Evolutionary conservation across 1,140 invertebrate genomes (phyloP), one percentile per base, ranked within the genome.

Genomic region (Muscidifurax raptorellus): DNA sequence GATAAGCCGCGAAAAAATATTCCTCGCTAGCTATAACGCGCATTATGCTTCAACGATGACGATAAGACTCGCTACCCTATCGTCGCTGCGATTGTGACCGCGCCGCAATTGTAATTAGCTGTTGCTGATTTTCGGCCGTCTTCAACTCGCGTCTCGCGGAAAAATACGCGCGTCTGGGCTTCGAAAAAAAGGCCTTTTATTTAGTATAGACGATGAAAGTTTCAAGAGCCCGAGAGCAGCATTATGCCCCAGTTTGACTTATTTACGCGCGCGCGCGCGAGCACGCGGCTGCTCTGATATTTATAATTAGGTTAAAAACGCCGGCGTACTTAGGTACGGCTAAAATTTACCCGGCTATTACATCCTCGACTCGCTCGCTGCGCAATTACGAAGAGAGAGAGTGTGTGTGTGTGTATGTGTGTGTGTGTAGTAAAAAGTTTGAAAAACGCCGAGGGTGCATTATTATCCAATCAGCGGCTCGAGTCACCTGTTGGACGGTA

Each of bases 1-100:
- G 76, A 78, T 78, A 78, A 78, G 59, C 30, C 52, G 28, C 6
- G n/a, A 64, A 64, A 15, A 66, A 78, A 78, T 78, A 78, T 78
- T 78, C 28, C 30, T 78, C 30, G 6, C 10, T 66, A 36, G 1
- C 30, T 36, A 12, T 36, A 66, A 15, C 13, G 44, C 10, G 10
- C 12, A 15, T 2, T 40, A 36, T 7, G 32, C 32, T 36, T 36
- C 5, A 59, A 22, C 52, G 6, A 6, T 6, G 40, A 59, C 52
- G 52, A 59, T 59, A 22, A n/a, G 1, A 59, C 22, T 22, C 0
- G 52, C 52, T 22, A 22, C 52, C 47, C 47, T 52, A n/a, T n/a
- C n/a, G 18, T 18, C 47, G 15, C 44, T 47, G n/a, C n/a, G 44
- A 47, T 47, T 47, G 15, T 47, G 44, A 12, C 32, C 32, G 32